Evolutionary conservation across 1,140 invertebrate genomes (phyloP), one percentile per base, ranked within the genome.

Genomic region (Drosophila arawakana): DNA sequence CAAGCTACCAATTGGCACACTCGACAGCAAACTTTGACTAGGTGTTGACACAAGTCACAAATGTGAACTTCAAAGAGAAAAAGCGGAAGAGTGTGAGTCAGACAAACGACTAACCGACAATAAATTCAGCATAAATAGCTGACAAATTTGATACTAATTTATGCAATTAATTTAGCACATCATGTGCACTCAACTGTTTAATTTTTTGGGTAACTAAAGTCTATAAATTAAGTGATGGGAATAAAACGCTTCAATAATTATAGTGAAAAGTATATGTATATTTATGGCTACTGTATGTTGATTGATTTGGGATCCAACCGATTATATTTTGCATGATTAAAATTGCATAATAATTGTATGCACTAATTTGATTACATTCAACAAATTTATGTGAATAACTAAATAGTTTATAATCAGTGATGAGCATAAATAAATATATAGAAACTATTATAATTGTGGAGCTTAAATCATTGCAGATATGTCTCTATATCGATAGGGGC

Each of bases 161-260:
- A 52, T 75, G 52, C 69, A 85, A 78, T 85, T 81, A 61, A 63
- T 86, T 66, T 76, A 66, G 61, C 81, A 79, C 82, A 86, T 60
- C 52, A 41, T 50, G 54, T 15, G 60, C 68, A 78, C 69, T 86
- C 71, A 54, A 50, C 25, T 54, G 76, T 43, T 62, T 69, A 81
- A 77, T 78, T 30, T 30, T 77, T 72, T 65, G 55, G 44, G 11
- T 35, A 57, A 55, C 35, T 11, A 71, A 25, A 39, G 34, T 34
- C 37, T n/a, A 57, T 44, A 67, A 39, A 67, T 47, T 5, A 30
- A 18, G 46, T 43, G 30, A 60, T 34, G n/a, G 1, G 21, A 63
- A 55, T 54, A 43, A 54, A 52, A 54, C 9, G 58, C 39, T 54
- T 44, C 3, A 43, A 62, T 44, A 34, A 55, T n/a, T 52, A 43